A percentile compares a stretch with the other conserved stretches of the same genome.
These are phyloP conservation scores for Entomobrya proxima DNA, from an alignment of 2,888 invertebrate species.

Conservation along the genomic window DNA sequence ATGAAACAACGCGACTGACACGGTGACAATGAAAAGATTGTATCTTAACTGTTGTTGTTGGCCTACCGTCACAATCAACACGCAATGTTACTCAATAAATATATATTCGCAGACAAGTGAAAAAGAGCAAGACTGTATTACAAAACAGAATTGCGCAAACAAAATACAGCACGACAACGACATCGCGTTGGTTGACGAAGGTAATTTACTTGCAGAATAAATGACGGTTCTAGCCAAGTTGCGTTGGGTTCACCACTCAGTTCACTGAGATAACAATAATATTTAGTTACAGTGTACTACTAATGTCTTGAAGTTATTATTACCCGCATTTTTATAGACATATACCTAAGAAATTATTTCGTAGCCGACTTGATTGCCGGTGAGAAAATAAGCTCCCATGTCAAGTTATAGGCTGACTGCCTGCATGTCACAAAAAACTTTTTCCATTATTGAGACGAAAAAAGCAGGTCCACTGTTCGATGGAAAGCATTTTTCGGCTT, in stretches of 20 bases:
- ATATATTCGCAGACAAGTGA: background rate
- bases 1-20: background rate
- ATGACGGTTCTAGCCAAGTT: too few relatives aligned
- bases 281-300: too few relatives aligned
- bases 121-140: background rate
- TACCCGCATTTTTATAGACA: background rate
- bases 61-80: background rate
- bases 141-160: background rate
- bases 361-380: background rate
- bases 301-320: background rate
- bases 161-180: background rate
- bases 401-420: background rate
- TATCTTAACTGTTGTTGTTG: background rate
- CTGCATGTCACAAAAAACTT: background rate
- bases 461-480: background rate
- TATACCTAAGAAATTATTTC: background rate
- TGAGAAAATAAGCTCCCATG: background rate
- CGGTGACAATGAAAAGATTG: background rate
- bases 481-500: too few relatives aligned
- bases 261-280: background rate
- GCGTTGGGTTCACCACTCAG: too few relatives aligned
- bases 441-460: background rate
- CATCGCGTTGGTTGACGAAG: background rate
- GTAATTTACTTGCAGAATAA: conserved; percentile 3
- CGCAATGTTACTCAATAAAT: too few relatives aligned